Conservation (phyloP, 2,888 invertebrate species). For the Oegoconia quadripuncta region DNA sequence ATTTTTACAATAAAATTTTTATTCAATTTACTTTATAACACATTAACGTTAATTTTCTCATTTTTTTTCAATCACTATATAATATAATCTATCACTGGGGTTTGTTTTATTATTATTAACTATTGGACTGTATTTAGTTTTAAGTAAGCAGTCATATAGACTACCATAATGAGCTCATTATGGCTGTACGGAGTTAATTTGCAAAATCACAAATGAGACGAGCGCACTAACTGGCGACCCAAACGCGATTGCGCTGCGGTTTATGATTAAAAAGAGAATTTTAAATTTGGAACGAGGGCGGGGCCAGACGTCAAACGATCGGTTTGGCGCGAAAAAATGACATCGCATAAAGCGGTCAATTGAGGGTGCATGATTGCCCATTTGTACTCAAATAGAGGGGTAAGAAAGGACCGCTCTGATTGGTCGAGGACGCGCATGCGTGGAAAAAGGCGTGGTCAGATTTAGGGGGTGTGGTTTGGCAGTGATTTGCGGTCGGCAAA, state of each 20-base stretch:
- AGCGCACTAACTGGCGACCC: slow-evolving; percentile 40
- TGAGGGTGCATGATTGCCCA: slow-evolving; percentile 52
- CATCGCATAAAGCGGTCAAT: slow-evolving; percentile 68
- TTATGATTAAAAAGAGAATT: slow-evolving; percentile 60
- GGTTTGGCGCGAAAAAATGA: slow-evolving; percentile 72
- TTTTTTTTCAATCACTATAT: slow-evolving; percentile 6
- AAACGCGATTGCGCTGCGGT: slow-evolving; percentile 51
- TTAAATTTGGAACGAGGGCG: slow-evolving; percentile 59
- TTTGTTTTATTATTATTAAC: slow-evolving; percentile 19
- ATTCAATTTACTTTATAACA: slow-evolving; percentile 30
- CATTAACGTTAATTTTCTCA: slow-evolving; percentile 25
- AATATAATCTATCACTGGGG: slow-evolving; percentile 9
- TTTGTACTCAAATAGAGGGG: slow-evolving; percentile 33
- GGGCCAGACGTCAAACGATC: slow-evolving; percentile 56
- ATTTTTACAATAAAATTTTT: slow-evolving; percentile 28
- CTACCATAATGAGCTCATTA: slow-evolving; percentile 9
- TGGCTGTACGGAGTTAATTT: slow-evolving; percentile 23
- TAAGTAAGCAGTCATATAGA: slow-evolving; percentile 8
- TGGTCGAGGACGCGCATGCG: slow-evolving; percentile 62
- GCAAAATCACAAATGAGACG: slow-evolving; percentile 30
- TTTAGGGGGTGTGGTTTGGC: slow-evolving; percentile 68
- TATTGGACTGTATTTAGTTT: slow-evolving; percentile 8
- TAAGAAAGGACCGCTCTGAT: slow-evolving; percentile 36
- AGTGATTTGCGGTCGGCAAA: slow-evolving; percentile 72
- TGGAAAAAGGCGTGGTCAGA: slow-evolving; percentile 50